phyloP scores from a whole-genome alignment of 2,113 vertebrate genomes.

The Centropristis striata region DNA sequence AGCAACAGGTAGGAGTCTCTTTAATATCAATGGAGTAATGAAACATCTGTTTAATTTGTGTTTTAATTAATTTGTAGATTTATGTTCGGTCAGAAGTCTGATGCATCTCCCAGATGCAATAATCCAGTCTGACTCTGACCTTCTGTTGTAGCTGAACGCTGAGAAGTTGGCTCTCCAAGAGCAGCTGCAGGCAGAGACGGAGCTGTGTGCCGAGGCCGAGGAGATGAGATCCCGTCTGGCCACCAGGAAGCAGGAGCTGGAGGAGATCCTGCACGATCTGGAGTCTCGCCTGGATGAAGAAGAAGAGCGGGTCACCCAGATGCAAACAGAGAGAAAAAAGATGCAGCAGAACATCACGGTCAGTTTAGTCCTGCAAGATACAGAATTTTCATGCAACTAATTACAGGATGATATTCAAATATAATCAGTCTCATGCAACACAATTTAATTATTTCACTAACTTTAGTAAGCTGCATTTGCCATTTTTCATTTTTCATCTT shows the following conservation, averaged over 20 bases:
- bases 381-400: not conserved
- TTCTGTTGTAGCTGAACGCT: slow-evolving; percentile 84
- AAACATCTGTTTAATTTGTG: not conserved
- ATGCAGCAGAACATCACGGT: slow-evolving; percentile 99
- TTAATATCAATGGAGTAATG: not conserved
- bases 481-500: too few species aligned
- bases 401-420: too few species aligned
- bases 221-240: slow-evolving; percentile 94
- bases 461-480: too few species aligned
- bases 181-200: slow-evolving; percentile 97
- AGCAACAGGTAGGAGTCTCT: slow-evolving; percentile 88
- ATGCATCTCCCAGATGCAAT: not conserved
- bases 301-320: slow-evolving; percentile 91
- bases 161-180: slow-evolving; percentile 97
- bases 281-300: slow-evolving; percentile 97
- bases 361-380: slow-evolving; percentile 4
- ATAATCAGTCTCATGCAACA: too few species aligned
- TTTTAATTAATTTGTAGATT: not conserved
- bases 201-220: slow-evolving; percentile 96
- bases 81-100: not conserved
- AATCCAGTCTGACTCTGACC: not conserved
- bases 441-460: too few species aligned
- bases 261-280: slow-evolving; percentile 95
- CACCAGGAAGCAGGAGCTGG: slow-evolving; percentile 95
- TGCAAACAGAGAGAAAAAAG: slow-evolving; percentile 93